Conservation (phyloP, 2,888 invertebrate species). For the Pristionchus exspectatus region DNA sequence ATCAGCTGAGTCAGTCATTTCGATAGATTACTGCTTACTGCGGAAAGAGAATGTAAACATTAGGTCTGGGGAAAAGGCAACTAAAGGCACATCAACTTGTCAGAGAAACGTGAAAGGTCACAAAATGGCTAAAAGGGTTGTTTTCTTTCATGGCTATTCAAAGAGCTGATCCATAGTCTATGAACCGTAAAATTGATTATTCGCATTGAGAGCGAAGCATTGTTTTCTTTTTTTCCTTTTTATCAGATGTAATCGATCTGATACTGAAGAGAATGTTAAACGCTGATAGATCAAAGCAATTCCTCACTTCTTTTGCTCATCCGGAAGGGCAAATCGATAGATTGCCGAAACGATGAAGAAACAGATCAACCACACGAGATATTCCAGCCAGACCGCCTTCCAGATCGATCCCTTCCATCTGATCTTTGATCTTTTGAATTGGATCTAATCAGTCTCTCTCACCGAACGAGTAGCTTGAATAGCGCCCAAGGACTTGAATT, state of each 20-base stretch:
- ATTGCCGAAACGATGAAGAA: conserved; percentile 65
- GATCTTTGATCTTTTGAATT: conserved; percentile 43
- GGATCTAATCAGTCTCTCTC: not conserved
- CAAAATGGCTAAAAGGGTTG: not conserved
- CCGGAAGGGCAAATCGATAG: conserved; percentile 65
- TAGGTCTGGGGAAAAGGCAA: not conserved
- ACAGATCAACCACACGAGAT: conserved; percentile 68
- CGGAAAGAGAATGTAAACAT: not conserved
- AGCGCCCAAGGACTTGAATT: conserved; percentile 51
- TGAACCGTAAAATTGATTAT: too few species aligned
- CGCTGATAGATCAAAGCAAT: not conserved
- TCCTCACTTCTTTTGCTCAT: conserved; percentile 57
- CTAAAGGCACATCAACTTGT: not conserved
- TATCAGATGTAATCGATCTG: too few species aligned
- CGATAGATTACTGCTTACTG: not conserved
- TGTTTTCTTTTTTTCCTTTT: too few species aligned
- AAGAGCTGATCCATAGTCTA: too few species aligned
- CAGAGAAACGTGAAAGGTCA: not conserved
- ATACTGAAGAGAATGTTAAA: too few species aligned
- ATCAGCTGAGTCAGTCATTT: conserved; percentile 29
- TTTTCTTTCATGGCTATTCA: not conserved
- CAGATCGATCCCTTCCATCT: conserved; percentile 74
- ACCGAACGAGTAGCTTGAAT: conserved; percentile 39
- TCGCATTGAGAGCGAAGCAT: too few species aligned
- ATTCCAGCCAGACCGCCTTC: conserved; percentile 74